Conservation (phyloP, 1,140 invertebrate genomes). For the Leptinotarsa texana region DNA sequence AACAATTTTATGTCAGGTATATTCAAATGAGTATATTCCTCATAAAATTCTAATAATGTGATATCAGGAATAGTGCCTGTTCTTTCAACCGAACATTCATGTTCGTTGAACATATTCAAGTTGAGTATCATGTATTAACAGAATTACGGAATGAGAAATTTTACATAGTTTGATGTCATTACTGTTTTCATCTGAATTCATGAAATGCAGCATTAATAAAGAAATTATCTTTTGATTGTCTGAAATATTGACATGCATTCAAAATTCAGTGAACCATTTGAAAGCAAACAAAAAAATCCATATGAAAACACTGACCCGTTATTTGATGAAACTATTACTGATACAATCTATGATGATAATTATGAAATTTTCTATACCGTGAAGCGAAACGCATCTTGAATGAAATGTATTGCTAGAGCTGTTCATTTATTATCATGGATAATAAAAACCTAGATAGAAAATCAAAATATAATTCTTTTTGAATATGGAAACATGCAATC, state of each 20-base stretch:
- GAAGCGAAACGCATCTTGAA: too few species aligned
- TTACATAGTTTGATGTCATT: background rate
- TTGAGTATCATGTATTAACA: background rate
- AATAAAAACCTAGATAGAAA: too few species aligned
- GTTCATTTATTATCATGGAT: too few species aligned
- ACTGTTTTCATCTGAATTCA: background rate
- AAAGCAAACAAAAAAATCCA: background rate
- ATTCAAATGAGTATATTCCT: slow-evolving; percentile 8
- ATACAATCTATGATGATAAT: too few species aligned
- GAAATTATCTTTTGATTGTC: background rate
- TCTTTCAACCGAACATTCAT: background rate
- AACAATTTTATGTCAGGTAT: slow-evolving; percentile 4
- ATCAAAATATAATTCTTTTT: too few species aligned
- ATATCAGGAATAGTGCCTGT: background rate
- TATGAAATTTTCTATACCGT: too few species aligned
- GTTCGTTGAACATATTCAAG: slow-evolving; percentile 3
- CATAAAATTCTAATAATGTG: slow-evolving; percentile 15
- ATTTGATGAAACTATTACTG: too few species aligned
- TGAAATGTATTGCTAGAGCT: too few species aligned
- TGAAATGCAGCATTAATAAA: background rate
- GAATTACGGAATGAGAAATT: background rate
- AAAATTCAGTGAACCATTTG: background rate
- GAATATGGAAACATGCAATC: too few species aligned
- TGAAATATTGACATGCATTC: background rate
- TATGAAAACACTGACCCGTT: too few species aligned